Conservation (phyloP, 2,113 vertebrate genomes). For the Cricetomys ansorgei region DNA sequence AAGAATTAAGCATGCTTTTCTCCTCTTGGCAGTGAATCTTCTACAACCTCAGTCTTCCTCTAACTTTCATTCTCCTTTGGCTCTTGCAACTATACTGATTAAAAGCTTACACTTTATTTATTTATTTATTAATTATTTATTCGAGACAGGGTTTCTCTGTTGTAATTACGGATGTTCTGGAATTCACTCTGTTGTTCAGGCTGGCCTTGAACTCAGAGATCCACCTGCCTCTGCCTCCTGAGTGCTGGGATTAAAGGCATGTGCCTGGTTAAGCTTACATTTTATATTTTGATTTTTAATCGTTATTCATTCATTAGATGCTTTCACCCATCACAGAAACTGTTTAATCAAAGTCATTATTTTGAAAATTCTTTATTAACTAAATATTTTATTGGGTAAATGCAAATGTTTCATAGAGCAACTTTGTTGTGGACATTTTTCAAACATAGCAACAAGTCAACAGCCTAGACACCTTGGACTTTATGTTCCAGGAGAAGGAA, state of each 20-base stretch:
- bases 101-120: conserved; percentile 16
- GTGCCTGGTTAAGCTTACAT: conserved; percentile 36
- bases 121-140: conserved; percentile 30
- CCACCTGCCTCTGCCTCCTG: too few species aligned
- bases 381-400: neutral
- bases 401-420: neutral
- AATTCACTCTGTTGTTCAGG: too few species aligned
- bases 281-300: too few species aligned
- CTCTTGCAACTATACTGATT: neutral
- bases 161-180: too few species aligned
- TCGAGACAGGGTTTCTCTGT: too few species aligned
- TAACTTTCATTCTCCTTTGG: neutral
- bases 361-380: conserved; percentile 45
- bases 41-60: neutral
- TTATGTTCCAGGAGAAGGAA: neutral
- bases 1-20: conserved; percentile 8
- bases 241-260: too few species aligned
- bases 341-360: conserved; percentile 34
- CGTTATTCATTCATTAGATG: conserved; percentile 5
- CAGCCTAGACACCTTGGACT: neutral
- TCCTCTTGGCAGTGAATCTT: neutral
- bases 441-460: neutral
- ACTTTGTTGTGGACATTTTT: neutral
- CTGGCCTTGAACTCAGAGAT: too few species aligned
- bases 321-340: neutral